A percentile compares a stretch with the other conserved stretches of the same genome.
Evolutionary conservation across 2,113 vertebrate genomes (phyloP).

Genomic region (Atractosteus spatula): DNA sequence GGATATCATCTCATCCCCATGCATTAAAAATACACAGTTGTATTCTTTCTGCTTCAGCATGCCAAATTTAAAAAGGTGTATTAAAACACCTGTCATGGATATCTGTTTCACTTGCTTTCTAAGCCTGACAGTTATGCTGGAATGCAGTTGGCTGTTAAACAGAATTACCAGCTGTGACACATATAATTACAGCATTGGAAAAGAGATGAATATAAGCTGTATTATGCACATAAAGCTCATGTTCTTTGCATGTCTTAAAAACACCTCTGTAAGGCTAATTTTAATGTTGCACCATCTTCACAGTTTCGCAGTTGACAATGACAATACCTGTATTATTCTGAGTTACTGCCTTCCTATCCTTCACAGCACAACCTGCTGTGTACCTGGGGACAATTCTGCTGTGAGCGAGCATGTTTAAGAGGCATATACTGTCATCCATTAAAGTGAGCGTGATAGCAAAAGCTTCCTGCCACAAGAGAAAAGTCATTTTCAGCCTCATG

Average conservation of each 20-base stretch:
- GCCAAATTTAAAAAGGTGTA: background rate
- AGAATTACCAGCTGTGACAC: no score
- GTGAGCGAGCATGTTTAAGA: background rate
- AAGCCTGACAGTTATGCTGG: background rate
- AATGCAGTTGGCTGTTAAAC: no score
- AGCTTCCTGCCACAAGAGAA: slow-evolving; percentile 2
- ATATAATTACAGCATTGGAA: no score
- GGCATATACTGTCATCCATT: slow-evolving; percentile 6
- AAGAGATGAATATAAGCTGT: no score
- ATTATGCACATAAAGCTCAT: no score
- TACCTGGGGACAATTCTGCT: background rate
- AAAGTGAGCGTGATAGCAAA: background rate
- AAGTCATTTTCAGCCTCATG: slow-evolving; percentile 13
- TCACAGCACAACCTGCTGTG: background rate
- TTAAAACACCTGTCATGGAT: background rate
- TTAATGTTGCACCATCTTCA: no score
- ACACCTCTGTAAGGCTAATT: no score
- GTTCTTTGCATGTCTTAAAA: no score
- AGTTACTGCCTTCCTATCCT: slow-evolving; percentile 2
- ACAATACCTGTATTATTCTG: background rate
- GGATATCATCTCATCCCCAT: no score
- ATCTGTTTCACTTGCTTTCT: background rate
- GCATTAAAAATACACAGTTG: background rate
- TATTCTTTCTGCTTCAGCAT: no score
- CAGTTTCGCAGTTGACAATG: background rate